Evolutionary conservation across 1,140 invertebrate species (phyloP), one percentile per base, ranked within the genome.

Genomic region (Orchesella cincta): DNA sequence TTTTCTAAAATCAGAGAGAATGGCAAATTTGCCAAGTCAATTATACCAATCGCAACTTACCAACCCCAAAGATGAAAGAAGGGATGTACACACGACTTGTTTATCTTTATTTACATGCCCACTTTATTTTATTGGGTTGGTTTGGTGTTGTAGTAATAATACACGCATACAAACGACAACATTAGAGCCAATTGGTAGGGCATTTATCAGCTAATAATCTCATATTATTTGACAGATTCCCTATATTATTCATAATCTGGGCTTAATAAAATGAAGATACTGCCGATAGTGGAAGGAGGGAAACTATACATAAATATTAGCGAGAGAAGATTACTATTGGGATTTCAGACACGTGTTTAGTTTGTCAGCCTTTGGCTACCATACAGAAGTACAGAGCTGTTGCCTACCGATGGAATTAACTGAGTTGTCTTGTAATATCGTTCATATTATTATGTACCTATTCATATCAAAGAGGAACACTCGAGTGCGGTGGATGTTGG

Each of bases 141-240:
- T 8, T 46, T 46, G 20, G 20, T 57, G 14, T 57, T n/a, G 54
- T 23, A 57, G 23, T 57, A 57, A 57, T 46, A 57, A 57, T 57
- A 57, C 26, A n/a, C 62, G 62, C 26, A 67, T 67, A 67, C 62
- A 67, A 67, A 67, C 3, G 29, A 67, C 33, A 26, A 33, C 2
- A 67, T 67, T 67, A 67, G 26, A n/a, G 29, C 62, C 62, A 67
- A 67, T 67, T 57, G 54, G 14, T 33, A 29, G 8, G 5, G 8
- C 29, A 67, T 67, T 67, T 67, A 67, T 67, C 62, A 67, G 62
- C 14, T 67, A 29, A 67, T 67, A 67, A 67, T 67, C 62, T 67
- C 54, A 57, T 23, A 57, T 57, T 23, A 57, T 57, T 57, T 8
- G 12, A 3, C 54, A 57, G n/a, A n/a, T n/a, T n/a, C n/a, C 54